Evolutionary conservation across 2,113 vertebrate genomes (phyloP), one percentile per base, ranked within the genome.

Genomic region (Pitta sordida): DNA sequence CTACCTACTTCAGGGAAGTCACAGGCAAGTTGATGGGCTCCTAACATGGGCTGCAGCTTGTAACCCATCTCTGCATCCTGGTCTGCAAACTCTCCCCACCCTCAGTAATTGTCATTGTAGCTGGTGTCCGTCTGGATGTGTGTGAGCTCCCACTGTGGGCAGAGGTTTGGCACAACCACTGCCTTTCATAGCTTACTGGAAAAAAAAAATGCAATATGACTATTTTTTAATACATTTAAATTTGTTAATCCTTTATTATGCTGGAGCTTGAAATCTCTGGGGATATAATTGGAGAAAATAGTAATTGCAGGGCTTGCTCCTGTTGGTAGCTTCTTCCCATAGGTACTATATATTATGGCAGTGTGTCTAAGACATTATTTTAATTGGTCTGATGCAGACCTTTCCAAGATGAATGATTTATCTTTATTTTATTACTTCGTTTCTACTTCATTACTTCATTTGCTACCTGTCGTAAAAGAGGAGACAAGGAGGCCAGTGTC

Each of bases 361-460:
- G 22, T 17, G 76, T 63, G 56, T 89, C 64, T 43, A n/a, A 96
- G 71, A 29, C 65, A 81, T 90, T 88, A 88, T 84, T 90, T 94
- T 94, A 95, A 95, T 93, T 96, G 91, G 51, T 60, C 91, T 95
- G 73, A 53, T 94, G 93, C 48, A 86, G 73, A 77, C 48, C 20
- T 71, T 83, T 74, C 48, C 26, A 69, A 63, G 63, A 49, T 87
- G 76, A 91, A 52, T 93, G 79, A 90, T 95, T 86, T 81, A 51
- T 92, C 64, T 85, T 73, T 46, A 36, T 82, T 80, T 95, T 93
- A 91, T 83, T 68, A 80, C 65, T 86, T 93, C 2, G 0, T 88
- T 83, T 95, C 67, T 73, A 37, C 60, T 64, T 94, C 88, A 91
- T 95, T 94, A 93, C 84, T 96, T 94, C 82, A 86, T 81, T 95